A percentile compares a stretch with the other conserved stretches of the same genome.
Evolutionary conservation across 2,888 invertebrate species (phyloP).

Genomic region (Leuctra nigra): DNA sequence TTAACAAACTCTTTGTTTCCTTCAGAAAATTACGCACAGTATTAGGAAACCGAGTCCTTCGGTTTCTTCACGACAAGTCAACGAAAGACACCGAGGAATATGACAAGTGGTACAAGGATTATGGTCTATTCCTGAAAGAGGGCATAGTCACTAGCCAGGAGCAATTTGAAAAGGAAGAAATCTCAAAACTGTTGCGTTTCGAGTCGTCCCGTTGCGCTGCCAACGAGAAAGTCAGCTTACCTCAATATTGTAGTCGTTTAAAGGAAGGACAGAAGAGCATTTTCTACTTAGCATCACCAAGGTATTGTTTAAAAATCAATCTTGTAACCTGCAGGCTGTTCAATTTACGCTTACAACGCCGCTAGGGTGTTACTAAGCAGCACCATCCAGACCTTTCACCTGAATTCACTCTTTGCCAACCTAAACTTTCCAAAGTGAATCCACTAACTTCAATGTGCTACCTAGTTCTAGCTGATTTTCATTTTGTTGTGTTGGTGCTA

Average conservation of each 20-base stretch:
- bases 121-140: conserved; percentile 89
- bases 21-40: conserved; percentile 74
- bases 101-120: conserved; percentile 83
- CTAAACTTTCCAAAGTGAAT: too few relatives aligned
- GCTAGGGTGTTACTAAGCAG: too few relatives aligned
- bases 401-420: too few relatives aligned
- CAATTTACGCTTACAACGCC: too few relatives aligned
- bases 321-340: too few relatives aligned
- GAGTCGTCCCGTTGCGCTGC: conserved; percentile 76
- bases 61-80: conserved; percentile 78
- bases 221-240: conserved; percentile 66
- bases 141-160: conserved; percentile 84
- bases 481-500: too few relatives aligned
- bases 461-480: too few relatives aligned
- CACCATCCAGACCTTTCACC: too few relatives aligned
- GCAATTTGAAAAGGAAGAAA: conserved; percentile 82
- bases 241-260: conserved; percentile 73
- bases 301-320: too few relatives aligned
- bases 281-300: conserved; percentile 90
- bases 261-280: conserved; percentile 76
- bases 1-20: too few relatives aligned
- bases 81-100: conserved; percentile 77
- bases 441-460: too few relatives aligned
- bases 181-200: conserved; percentile 82
- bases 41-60: conserved; percentile 72